Percentiles rank a stretch among this genome's conserved stretches.
These are phyloP conservation scores for Athene noctua DNA, from an alignment of 2,113 vertebrate species.

Conservation along the genomic window DNA sequence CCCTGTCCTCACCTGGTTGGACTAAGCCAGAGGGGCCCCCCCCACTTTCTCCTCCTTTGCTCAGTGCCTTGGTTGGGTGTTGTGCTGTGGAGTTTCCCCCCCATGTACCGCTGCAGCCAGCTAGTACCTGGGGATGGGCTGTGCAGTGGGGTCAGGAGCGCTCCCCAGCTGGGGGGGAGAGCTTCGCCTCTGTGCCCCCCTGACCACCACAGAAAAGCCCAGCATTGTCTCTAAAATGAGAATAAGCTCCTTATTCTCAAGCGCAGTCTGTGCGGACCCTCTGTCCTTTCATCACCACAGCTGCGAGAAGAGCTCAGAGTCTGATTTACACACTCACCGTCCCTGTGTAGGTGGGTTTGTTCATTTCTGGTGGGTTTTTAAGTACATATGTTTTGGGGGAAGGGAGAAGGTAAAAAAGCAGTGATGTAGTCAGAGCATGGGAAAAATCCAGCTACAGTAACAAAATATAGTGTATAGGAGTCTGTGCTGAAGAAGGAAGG, in stretches of 20 bases:
- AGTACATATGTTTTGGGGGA: constrained; percentile 42
- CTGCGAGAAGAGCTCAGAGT: not conserved
- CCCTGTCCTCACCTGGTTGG: not conserved
- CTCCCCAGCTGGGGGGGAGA: not conserved
- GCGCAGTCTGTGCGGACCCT: not conserved
- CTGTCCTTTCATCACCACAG: not conserved
- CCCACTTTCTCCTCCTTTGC: not conserved
- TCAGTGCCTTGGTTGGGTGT: fast-evolving
- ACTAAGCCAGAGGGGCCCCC: not conserved
- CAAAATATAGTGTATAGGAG: not conserved
- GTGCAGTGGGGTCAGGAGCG: fast-evolving
- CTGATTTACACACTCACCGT: not conserved
- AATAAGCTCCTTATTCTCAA: not conserved
- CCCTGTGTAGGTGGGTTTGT: constrained; percentile 4
- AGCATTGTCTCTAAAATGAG: not conserved
- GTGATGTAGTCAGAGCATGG: constrained; percentile 16
- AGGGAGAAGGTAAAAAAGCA: constrained; percentile 20
- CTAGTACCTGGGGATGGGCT: not conserved
- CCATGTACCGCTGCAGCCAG: fast-evolving
- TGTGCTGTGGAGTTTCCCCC: not conserved
- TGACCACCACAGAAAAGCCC: not conserved
- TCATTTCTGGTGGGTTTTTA: constrained; percentile 27
- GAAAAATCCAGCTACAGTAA: not conserved
- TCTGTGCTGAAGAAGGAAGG: not conserved
- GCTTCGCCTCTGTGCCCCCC: not conserved